phyloP scores from a whole-genome alignment of 2,888 invertebrate species.

The Phrixothrix hirtus region DNA sequence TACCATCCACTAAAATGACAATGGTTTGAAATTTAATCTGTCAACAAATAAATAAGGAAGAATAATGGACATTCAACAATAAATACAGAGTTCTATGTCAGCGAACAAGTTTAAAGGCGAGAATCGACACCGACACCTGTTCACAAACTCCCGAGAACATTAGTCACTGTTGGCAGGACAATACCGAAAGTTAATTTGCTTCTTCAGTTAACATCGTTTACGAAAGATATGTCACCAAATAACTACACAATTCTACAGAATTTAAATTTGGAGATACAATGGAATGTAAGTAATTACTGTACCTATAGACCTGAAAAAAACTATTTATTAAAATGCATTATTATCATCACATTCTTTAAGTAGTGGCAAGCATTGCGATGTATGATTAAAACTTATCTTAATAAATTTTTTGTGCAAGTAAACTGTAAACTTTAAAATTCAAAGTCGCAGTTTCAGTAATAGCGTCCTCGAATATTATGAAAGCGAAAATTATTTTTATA shows the following conservation, averaged over 20 bases:
- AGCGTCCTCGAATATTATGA: too few relatives aligned
- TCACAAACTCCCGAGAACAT: conserved; percentile 43
- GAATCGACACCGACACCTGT: conserved; percentile 46
- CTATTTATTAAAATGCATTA: too few relatives aligned
- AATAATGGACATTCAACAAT: conserved; percentile 14
- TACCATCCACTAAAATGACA: too few relatives aligned
- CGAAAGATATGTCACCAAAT: conserved; percentile 36
- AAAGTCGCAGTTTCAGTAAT: too few relatives aligned
- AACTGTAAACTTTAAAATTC: too few relatives aligned
- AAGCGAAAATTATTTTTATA: too few relatives aligned
- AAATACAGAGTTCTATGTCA: conserved; percentile 19
- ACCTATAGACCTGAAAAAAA: too few relatives aligned
- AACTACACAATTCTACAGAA: conserved; percentile 25
- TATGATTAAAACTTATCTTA: too few relatives aligned
- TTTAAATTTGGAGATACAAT: conserved; percentile 11
- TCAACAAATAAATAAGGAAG: conserved; percentile 13
- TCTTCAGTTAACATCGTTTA: conserved; percentile 47
- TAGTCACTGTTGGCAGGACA: conserved; percentile 51
- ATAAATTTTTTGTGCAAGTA: too few relatives aligned
- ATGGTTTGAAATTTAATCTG: conserved; percentile 6
- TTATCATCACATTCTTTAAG: too few relatives aligned
- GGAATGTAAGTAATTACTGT: too few relatives aligned
- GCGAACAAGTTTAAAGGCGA: conserved; percentile 38
- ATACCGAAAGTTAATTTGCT: conserved; percentile 54
- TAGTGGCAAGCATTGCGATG: too few relatives aligned